Evolutionary conservation across 2,797 vertebrate species (phyloP), one percentile per base, ranked within the genome.

Genomic region (Tadarida brasiliensis): DNA sequence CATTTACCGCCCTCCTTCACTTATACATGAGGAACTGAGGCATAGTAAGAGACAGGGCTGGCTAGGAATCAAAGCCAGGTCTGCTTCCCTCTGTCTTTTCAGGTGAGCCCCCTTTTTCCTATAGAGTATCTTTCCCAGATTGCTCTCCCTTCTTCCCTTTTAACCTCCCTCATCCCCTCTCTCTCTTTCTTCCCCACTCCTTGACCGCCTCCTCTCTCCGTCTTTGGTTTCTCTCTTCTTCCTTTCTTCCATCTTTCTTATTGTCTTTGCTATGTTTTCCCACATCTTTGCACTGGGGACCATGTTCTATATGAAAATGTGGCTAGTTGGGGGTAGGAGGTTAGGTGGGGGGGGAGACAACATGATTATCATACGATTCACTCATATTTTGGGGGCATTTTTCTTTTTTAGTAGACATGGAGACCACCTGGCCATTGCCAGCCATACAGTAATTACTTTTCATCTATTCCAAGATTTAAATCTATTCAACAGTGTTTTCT

Each of bases 401-500:
- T 47, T 44, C 39, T 90, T 93, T 63, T 61, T 61, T 47, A 24
- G 28, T 26, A 65, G 33, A 61, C 24, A 1, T 84, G 49, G 44
- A 77, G 67, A 88, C 35, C 24, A 51, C 49, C 12, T 39, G 30
- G 33, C 14, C 74, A 39, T 33, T 95, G 71, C 19, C 54, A 61
- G 57, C 77, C 88, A 11, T 19, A 35, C 57, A 54, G 78, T 89
- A 33, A 77, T 92, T 92, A 12, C 14, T 51, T 90, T 88, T 65
- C 35, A 33, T 56, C 12, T 77, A 33, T 59, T 24, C 20, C 3
- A n/a, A 54, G 28, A 19, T 92, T 44, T 33, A 26, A 84, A 65
- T 93, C 51, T 95, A 70, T 94, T 84, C 11, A 77, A 1, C 17
- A 30, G 1, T 88, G 8, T 86, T 89, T 88, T 92, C 65, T 49